Conservation (phyloP, 2,797 vertebrate genomes). For the Mus minutoides region DNA sequence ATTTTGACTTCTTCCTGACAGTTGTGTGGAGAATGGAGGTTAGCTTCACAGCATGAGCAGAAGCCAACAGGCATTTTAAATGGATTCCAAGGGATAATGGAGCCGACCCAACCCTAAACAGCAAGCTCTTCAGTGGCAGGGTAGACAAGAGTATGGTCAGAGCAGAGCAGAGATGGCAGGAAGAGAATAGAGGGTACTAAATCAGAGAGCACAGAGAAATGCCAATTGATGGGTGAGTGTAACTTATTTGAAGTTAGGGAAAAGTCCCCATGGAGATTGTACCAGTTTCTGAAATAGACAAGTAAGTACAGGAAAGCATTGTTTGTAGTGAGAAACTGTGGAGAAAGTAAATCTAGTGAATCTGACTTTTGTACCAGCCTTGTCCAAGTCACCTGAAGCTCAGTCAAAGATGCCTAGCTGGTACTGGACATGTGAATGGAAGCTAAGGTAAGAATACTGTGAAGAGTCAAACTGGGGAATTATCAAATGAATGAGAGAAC, state of each 20-base stretch:
- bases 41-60: background rate
- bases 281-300: conserved; percentile 24
- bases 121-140: background rate
- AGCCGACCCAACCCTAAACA: background rate
- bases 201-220: background rate
- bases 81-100: background rate
- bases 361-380: background rate
- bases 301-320: background rate
- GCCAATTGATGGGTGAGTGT: background rate
- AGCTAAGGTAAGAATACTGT: background rate
- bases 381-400: background rate
- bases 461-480: background rate
- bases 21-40: background rate
- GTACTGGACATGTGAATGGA: background rate
- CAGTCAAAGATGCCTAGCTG: background rate
- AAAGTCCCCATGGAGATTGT: background rate
- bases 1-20: background rate
- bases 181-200: background rate
- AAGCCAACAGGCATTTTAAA: background rate
- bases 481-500: background rate
- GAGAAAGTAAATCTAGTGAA: background rate
- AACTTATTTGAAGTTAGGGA: background rate
- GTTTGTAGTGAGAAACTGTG: background rate
- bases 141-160: background rate
- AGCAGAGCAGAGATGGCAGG: background rate